Evolutionary conservation across 2,797 vertebrate species (phyloP), one percentile per base, ranked within the genome.

Genomic region (Hippoglossus hippoglossus): DNA sequence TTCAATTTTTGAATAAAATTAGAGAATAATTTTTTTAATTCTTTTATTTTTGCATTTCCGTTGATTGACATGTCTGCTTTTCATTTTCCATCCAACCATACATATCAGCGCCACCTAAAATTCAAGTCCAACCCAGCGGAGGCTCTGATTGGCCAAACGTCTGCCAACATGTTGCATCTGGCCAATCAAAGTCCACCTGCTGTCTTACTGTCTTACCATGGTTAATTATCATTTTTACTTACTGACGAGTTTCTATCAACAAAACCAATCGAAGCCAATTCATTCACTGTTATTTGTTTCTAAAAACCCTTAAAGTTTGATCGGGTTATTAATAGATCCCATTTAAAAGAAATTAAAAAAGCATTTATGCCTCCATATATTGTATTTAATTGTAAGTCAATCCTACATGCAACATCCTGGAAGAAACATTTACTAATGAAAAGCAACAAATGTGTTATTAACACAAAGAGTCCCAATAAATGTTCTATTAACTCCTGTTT

Each of bases 361-460:
- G 18, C 15, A 36, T 6, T 56, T 22, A 36, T 24, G 26, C 44
- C 51, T 55, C 13, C 19, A 26, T 21, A 21, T 16, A 24, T 9
- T 64, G 4, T 1, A 62, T 49, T 46, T 61, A 22, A 54, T 49
- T 66, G 39, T 16, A 39, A 63, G 16, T 63, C 28, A 61, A 16
- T 25, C 12, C 55, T 11, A 22, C 34, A 51, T 19, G 31, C 19
- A 47, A n/a, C 1, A 3, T 64, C 13, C 2, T 4, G 12, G 36
- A 39, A 4, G 12, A 39, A 39, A 39, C 36, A 3, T 34, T 34
- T 11, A 34, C 9, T 31, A 8, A 8, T 31, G 28, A 31, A 31
- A 7, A 31, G 28, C 22, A n/a, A 49, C 13, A 56, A 39, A 47
- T 39, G 28, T 11, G 0, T 34, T 8, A 22, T n/a, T 41, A 34